A percentile compares a stretch with the other conserved stretches of the same genome.
Conservation (phyloP, 2,888 invertebrate species). For the Dicyrtomina minuta region DNA sequence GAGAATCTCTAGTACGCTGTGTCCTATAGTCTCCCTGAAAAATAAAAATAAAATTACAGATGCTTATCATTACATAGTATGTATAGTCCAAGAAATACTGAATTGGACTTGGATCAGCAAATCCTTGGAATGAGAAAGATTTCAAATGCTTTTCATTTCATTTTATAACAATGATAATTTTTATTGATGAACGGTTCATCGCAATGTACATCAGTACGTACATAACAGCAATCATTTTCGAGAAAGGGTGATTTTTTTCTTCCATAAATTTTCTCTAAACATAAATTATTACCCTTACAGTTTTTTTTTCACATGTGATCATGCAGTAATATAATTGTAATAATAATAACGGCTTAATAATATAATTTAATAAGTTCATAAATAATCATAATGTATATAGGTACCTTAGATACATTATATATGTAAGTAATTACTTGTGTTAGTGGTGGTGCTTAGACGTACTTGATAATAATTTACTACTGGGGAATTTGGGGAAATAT, state of each 20-base stretch:
- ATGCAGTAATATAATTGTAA: neutral
- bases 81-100: too few relatives aligned
- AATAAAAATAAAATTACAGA: too few relatives aligned
- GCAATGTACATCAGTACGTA: neutral
- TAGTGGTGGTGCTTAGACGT: too few relatives aligned
- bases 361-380: neutral
- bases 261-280: slow-evolving; percentile 3
- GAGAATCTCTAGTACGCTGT: too few relatives aligned
- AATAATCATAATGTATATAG: neutral
- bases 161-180: slow-evolving; percentile 8
- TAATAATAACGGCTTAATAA: neutral
- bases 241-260: neutral
- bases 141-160: neutral
- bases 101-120: too few relatives aligned
- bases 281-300: neutral
- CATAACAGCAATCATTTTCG: slow-evolving; percentile 2
- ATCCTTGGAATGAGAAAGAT: too few relatives aligned
- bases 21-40: too few relatives aligned
- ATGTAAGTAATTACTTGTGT: neutral
- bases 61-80: too few relatives aligned
- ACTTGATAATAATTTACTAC: neutral
- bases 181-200: slow-evolving; percentile 15
- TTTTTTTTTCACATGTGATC: neutral
- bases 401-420: neutral
- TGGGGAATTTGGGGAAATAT: neutral